Conservation (phyloP, 2,888 invertebrate species). For the Pilophorus perplexus region DNA sequence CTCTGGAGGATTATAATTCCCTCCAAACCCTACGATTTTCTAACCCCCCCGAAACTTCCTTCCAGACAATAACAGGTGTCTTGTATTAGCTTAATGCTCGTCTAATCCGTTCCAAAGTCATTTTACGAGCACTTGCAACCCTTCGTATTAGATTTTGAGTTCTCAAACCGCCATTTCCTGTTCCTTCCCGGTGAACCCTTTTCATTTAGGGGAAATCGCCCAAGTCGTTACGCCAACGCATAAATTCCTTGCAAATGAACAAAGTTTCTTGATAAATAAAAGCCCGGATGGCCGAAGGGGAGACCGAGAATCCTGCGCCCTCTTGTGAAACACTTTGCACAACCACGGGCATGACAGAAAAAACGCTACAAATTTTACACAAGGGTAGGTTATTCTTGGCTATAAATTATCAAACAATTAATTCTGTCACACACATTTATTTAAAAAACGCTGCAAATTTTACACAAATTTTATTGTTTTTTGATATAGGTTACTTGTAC, state of each 20-base stretch:
- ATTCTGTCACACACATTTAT: no score
- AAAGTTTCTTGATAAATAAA: conserved; percentile 4
- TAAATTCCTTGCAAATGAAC: conserved; percentile 6
- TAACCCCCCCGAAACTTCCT: not conserved
- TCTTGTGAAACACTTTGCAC: no score
- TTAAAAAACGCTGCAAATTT: no score
- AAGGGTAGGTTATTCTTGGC: no score
- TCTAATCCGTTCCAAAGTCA: conserved; percentile 26
- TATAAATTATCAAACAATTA: no score
- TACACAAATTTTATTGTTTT: no score
- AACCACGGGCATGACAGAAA: no score
- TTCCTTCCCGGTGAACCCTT: not conserved
- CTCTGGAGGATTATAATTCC: conserved; percentile 1
- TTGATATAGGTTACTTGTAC: no score
- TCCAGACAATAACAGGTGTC: conserved; percentile 34
- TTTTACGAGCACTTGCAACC: conserved; percentile 13
- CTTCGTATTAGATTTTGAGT: conserved; percentile 24
- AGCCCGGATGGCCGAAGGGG: no score
- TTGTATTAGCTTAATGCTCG: conserved; percentile 27
- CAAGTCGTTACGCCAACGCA: conserved; percentile 4
- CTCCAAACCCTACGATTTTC: conserved; percentile 23
- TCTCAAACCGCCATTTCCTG: not conserved
- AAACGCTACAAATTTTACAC: no score
- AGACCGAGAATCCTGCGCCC: no score
- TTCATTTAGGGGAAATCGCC: conserved; percentile 10